phyloP scores from a whole-genome alignment of 2,113 vertebrate species.

The Nerophis ophidion region DNA sequence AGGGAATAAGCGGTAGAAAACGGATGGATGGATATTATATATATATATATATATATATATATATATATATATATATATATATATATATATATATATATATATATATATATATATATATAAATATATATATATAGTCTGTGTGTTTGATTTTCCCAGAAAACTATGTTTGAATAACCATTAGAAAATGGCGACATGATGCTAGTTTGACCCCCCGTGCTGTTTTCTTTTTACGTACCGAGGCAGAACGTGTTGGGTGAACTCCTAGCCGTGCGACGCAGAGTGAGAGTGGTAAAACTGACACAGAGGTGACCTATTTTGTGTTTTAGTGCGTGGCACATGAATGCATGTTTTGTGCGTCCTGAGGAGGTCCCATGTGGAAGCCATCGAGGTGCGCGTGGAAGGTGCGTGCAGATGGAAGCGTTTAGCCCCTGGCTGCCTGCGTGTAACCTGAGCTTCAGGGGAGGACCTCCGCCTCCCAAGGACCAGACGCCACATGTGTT shows the following conservation, averaged over 20 bases:
- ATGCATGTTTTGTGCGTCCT: conserved; percentile 35
- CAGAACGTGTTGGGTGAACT: too few relatives aligned
- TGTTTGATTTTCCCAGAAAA: too few relatives aligned
- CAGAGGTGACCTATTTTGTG: not conserved
- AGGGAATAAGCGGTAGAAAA: too few relatives aligned
- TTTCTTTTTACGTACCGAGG: not conserved
- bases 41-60: too few relatives aligned
- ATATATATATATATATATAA: too few relatives aligned
- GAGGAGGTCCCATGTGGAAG: conserved; percentile 63
- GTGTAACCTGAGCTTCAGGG: conserved; percentile 63
- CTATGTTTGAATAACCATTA: too few relatives aligned
- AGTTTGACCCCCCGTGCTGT: not conserved
- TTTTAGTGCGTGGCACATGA: conserved; percentile 18
- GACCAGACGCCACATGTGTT: conserved; percentile 64
- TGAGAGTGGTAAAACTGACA: not conserved
- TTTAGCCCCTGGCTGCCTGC: conserved; percentile 61
- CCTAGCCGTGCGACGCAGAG: too few relatives aligned
- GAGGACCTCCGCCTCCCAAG: conserved; percentile 53
- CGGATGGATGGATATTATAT: too few relatives aligned
- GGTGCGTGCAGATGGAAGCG: conserved; percentile 66
- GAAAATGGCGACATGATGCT: too few relatives aligned
- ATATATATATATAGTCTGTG: too few relatives aligned
- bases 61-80: too few relatives aligned
- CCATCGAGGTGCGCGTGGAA: conserved; percentile 60
- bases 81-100: too few relatives aligned